Evolutionary conservation across 2,888 invertebrate genomes (phyloP).

Genomic region (Hanleya hanleyi): DNA sequence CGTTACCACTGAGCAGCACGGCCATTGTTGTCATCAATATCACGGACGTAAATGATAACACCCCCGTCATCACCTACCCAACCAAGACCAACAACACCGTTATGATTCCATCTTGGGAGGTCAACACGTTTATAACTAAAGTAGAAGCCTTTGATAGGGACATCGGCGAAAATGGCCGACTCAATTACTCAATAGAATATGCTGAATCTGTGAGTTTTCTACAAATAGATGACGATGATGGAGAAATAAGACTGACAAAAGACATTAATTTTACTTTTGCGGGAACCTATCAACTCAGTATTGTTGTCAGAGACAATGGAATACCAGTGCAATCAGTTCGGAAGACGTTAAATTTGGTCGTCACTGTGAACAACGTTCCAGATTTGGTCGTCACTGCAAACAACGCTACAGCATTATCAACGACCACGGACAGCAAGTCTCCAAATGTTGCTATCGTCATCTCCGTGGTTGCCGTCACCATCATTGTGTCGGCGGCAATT

Average conservation of each 20-base stretch:
- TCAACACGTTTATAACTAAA: constrained; percentile 27
- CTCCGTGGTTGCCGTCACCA: constrained; percentile 44
- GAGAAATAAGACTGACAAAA: constrained; percentile 31
- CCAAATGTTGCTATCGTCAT: constrained; percentile 46
- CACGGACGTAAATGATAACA: constrained; percentile 53
- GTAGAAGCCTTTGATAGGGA: constrained; percentile 37
- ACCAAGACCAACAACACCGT: constrained; percentile 44
- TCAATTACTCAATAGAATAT: constrained; percentile 31
- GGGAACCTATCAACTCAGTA: constrained; percentile 6
- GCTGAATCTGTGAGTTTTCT: constrained; percentile 28
- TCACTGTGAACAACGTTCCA: constrained; percentile 7
- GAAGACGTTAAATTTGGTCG: constrained; percentile 11
- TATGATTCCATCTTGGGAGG: constrained; percentile 32
- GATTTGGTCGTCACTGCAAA: constrained; percentile 14
- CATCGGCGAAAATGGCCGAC: constrained; percentile 31
- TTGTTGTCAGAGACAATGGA: constrained; percentile 33
- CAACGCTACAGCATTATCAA: constrained; percentile 10
- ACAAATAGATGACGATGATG: constrained; percentile 28
- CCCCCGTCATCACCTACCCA: constrained; percentile 45
- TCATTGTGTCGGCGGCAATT: constrained; percentile 41
- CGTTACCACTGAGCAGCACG: constrained; percentile 42
- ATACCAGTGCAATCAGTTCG: constrained; percentile 13
- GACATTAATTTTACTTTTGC: neutral
- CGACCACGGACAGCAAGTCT: neutral
- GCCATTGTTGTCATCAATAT: constrained; percentile 49